These are phyloP conservation scores for Rhabdomys dilectus DNA, from an alignment of 2,113 vertebrate species.

Conservation along the genomic window DNA sequence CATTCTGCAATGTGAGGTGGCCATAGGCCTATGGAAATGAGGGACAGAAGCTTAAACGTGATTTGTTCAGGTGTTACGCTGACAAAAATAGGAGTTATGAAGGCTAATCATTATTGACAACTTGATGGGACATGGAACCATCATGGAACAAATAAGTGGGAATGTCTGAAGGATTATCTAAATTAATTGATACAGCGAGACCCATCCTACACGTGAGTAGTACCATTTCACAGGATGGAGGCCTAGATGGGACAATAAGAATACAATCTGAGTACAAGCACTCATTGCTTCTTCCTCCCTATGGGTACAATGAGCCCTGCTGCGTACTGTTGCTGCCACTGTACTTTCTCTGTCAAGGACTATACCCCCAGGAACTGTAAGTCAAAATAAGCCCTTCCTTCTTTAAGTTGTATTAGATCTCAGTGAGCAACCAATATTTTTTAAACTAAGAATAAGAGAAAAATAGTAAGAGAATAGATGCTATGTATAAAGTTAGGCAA, in stretches of 20 bases:
- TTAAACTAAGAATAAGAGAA: conserved; percentile 13
- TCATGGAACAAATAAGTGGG: neutral
- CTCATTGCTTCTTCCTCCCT: neutral
- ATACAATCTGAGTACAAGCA: too few species aligned
- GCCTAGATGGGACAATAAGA: neutral
- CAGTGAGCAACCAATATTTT: neutral
- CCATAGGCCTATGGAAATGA: neutral
- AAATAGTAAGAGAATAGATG: neutral
- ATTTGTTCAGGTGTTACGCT: neutral
- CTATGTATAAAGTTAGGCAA: neutral
- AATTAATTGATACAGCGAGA: neutral
- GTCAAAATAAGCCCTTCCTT: neutral
- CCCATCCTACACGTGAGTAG: neutral
- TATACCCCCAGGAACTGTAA: neutral
- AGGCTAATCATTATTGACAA: neutral
- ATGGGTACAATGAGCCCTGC: neutral
- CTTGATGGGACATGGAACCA: neutral
- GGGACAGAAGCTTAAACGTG: neutral
- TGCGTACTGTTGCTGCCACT: too few species aligned
- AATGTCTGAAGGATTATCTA: neutral
- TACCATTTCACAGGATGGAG: neutral
- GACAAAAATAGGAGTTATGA: neutral
- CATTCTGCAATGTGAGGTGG: neutral
- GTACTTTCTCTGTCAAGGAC: neutral
- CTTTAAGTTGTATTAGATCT: neutral